Evolutionary conservation across 2,113 vertebrate genomes (phyloP).

Genomic region (Fukomys damarensis): DNA sequence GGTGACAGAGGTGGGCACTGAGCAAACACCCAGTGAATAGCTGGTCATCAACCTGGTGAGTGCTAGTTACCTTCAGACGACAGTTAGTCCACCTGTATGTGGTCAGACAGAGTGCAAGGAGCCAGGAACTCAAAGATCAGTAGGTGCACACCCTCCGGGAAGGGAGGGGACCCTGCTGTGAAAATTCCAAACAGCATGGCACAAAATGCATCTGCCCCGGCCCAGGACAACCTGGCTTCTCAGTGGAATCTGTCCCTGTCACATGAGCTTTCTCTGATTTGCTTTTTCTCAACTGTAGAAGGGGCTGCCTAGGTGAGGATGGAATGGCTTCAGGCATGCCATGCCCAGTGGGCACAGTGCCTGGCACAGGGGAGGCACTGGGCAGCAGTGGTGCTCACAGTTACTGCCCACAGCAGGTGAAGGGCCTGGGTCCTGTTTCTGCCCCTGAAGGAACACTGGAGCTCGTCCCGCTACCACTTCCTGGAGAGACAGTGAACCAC

Average conservation of each 20-base stretch:
- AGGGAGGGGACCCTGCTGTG: rapidly evolving
- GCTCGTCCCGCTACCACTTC: background rate
- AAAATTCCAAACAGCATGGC: background rate
- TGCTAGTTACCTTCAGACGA: background rate
- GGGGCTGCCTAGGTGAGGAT: background rate
- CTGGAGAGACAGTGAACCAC: background rate
- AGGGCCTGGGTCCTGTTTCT: rapidly evolving
- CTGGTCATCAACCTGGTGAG: rapidly evolving
- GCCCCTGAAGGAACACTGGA: background rate
- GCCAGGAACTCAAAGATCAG: background rate
- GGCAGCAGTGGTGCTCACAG: rapidly evolving
- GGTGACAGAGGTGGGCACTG: background rate
- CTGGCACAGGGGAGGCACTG: no score
- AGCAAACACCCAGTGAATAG: background rate
- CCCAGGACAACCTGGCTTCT: background rate
- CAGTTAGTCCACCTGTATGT: no score
- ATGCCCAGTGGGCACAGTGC: background rate
- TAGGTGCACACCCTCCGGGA: rapidly evolving
- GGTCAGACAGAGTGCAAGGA: background rate
- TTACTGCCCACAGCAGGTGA: no score
- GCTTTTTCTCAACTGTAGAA: background rate
- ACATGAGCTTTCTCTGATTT: background rate
- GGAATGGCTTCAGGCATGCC: rapidly evolving
- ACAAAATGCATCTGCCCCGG: rapidly evolving
- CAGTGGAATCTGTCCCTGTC: background rate